Percentiles rank a stretch among this genome's conserved stretches.
Evolutionary conservation across 2,113 vertebrate genomes (phyloP).

Genomic region (Antidorcas marsupialis): DNA sequence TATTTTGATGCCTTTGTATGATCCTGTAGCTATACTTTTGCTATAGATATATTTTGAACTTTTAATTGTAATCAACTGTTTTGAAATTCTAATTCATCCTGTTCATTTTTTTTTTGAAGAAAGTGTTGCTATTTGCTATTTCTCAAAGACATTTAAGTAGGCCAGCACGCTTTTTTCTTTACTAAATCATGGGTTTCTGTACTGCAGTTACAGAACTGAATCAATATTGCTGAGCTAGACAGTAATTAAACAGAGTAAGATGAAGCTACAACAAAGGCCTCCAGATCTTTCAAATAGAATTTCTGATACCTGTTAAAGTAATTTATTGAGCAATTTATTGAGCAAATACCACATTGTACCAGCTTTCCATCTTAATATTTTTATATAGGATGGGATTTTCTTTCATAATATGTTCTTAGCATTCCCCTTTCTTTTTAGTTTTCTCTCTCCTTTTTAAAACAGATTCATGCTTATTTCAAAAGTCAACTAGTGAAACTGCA

Average conservation of each 20-base stretch:
- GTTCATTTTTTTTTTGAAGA: not conserved
- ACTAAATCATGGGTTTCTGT: not conserved
- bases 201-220: not conserved
- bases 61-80: not conserved
- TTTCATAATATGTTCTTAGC: not conserved
- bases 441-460: not conserved
- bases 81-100: not conserved
- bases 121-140: not conserved
- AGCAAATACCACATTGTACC: not conserved
- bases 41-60: not conserved
- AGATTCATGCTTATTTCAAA: not conserved
- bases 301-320: not conserved
- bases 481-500: not conserved
- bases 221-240: not conserved
- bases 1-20: not conserved
- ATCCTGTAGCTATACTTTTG: not conserved
- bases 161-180: not conserved
- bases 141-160: not conserved
- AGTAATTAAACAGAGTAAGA: not conserved
- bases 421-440: not conserved
- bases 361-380: not conserved
- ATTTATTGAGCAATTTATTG: not conserved
- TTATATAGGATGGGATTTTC: not conserved
- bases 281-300: not conserved
- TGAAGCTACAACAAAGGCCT: not conserved